Conservation (phyloP, 2,888 invertebrate genomes). For the Myopa tessellatipennis region DNA sequence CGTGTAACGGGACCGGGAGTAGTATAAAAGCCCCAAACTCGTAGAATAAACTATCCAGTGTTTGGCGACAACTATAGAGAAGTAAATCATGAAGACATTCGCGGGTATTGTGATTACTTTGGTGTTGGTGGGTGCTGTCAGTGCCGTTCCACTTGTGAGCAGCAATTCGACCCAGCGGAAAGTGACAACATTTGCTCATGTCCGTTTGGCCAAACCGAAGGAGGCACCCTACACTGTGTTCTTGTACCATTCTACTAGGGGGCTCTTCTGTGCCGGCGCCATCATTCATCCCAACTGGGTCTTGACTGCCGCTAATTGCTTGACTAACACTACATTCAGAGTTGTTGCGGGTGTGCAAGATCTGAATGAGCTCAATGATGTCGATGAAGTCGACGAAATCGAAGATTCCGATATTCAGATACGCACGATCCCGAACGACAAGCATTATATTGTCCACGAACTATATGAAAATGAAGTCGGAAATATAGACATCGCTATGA, state of each 20-base stretch:
- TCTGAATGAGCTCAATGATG: conserved; percentile 43
- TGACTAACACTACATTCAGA: conserved; percentile 48
- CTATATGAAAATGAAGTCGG: too few relatives aligned
- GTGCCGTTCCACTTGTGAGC: background rate
- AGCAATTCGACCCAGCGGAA: background rate
- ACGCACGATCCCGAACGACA: background rate
- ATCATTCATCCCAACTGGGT: conserved; percentile 59
- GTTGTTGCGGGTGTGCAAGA: conserved; percentile 66
- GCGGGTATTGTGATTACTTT: background rate
- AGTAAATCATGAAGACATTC: background rate
- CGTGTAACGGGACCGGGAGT: too few relatives aligned
- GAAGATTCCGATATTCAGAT: background rate
- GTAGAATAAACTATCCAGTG: too few relatives aligned
- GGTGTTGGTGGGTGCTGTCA: background rate
- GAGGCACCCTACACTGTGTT: conserved; percentile 1
- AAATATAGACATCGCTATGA: too few relatives aligned
- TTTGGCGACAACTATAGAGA: background rate
- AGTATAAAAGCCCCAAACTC: too few relatives aligned
- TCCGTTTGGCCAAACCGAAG: background rate
- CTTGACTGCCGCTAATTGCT: conserved; percentile 66
- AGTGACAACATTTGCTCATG: too few relatives aligned
- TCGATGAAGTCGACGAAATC: too few relatives aligned
- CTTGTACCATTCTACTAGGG: conserved; percentile 41
- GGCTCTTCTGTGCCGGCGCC: conserved; percentile 66
- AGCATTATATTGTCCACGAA: conserved; percentile 51